Conservation (phyloP, 1,140 invertebrate genomes). For the Microplitis demolitor region DNA sequence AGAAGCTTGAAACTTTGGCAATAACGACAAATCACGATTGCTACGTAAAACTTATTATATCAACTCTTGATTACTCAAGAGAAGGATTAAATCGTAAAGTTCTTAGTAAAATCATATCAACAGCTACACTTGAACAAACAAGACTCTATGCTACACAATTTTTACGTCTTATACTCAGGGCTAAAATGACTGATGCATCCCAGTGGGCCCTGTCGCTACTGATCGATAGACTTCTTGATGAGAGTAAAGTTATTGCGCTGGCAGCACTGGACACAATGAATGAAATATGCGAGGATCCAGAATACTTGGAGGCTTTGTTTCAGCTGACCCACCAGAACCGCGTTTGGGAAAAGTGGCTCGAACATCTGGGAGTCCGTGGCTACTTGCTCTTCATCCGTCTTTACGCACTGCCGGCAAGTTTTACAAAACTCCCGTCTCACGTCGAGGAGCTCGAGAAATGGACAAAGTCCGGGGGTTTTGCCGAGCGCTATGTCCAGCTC, state of each 20-base stretch:
- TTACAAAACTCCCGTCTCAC: slow-evolving; percentile 56
- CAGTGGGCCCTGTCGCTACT: slow-evolving; percentile 84
- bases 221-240: slow-evolving; percentile 81
- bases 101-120: slow-evolving; percentile 67
- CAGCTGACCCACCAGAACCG: slow-evolving; percentile 37
- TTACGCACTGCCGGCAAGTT: slow-evolving; percentile 76
- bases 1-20: slow-evolving; percentile 80
- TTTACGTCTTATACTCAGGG: slow-evolving; percentile 81
- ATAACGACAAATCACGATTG: slow-evolving; percentile 85
- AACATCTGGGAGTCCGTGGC: slow-evolving; percentile 82
- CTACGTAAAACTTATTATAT: slow-evolving; percentile 90
- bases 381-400: slow-evolving; percentile 82
- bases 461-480: slow-evolving; percentile 52
- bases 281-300: slow-evolving; percentile 87
- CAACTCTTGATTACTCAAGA: slow-evolving; percentile 85
- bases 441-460: slow-evolving; percentile 56
- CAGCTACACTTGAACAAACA: slow-evolving; percentile 74
- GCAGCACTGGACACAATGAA: slow-evolving; percentile 84
- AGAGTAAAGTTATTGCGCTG: slow-evolving; percentile 74
- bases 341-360: slow-evolving; percentile 59
- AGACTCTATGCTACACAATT: slow-evolving; percentile 90
- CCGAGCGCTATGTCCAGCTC: slow-evolving; percentile 78
- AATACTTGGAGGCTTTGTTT: slow-evolving; percentile 79
- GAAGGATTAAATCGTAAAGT: slow-evolving; percentile 59
- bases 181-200: slow-evolving; percentile 62